Evolutionary conservation across 2,888 invertebrate species (phyloP), one percentile per base, ranked within the genome.

Genomic region (Masnerella sp.): DNA sequence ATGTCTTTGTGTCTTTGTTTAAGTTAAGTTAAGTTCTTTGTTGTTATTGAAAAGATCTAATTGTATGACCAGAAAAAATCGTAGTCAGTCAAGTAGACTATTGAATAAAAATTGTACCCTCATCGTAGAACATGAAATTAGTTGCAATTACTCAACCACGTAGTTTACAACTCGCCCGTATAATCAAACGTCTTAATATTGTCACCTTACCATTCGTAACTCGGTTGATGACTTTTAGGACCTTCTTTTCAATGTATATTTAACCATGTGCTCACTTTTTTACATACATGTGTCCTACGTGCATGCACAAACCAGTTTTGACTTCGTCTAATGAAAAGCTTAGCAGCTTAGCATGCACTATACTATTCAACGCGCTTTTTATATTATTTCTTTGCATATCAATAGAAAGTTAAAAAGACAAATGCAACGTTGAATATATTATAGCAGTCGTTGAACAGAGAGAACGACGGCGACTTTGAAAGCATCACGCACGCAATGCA

Each of bases 201-300:
- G 62, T 74, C 68, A 64, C 64, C 64, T 74, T 30, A 34, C 58
- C 64, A 34, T 51, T 67, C 40, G 58, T 34, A 58, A 58, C 52
- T 67, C 32, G 30, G 45, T 49, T 64, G 71, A 64, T 71, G 64
- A 71, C 74, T 74, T 74, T 69, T 54, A 74, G 69, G 58, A 64
- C 69, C 74, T 52, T 74, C 74, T 58, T 64, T 58, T 45, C 67
- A 61, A 52, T 64, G 58, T 74, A 69, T 74, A 74, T 74, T 65
- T 74, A 74, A 73, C 67, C 68, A 42, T 65, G 45, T 34, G 45
- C 73, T 62, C 62, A 58, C 34, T 43, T 17, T 45, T 56, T 73
- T 51, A 49, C 62, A 62, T 62, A 74, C 62, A 58, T 64, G 52
- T 59, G 68, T 69, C 40, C 64, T 49, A 42, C 59, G 68, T 62